phyloP scores from a whole-genome alignment of 2,797 vertebrate genomes.

The Chrysocyon brachyurus region DNA sequence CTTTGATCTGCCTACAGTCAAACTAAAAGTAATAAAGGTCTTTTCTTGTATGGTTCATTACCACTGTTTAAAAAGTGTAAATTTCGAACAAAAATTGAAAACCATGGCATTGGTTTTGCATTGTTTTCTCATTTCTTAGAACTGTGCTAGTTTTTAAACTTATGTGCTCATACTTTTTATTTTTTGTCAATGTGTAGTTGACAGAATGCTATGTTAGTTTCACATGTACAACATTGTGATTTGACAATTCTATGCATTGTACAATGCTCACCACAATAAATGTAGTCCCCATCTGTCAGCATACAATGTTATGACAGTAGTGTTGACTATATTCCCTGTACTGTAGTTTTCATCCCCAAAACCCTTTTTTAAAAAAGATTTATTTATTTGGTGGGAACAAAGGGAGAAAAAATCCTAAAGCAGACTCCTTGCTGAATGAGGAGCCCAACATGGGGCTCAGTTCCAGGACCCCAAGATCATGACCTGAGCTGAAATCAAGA shows the following conservation, averaged over 20 bases:
- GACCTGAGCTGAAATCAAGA: neutral
- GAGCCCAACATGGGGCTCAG: neutral
- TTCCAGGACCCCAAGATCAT: neutral
- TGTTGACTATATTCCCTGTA: neutral
- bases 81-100: constrained; percentile 13
- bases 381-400: neutral
- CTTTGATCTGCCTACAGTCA: neutral
- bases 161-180: neutral
- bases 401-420: neutral
- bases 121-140: neutral
- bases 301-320: neutral
- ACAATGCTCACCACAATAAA: neutral
- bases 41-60: neutral
- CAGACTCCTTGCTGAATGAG: neutral
- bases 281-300: neutral
- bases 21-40: neutral
- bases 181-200: neutral
- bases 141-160: neutral
- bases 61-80: neutral
- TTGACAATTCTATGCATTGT: neutral
- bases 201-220: neutral
- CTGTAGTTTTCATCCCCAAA: neutral
- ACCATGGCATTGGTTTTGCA: neutral
- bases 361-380: neutral
- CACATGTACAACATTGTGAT: neutral